Base-by-base conservation (phyloP, 2,797 vertebrate genomes). In the Lophius americanus region DNA sequence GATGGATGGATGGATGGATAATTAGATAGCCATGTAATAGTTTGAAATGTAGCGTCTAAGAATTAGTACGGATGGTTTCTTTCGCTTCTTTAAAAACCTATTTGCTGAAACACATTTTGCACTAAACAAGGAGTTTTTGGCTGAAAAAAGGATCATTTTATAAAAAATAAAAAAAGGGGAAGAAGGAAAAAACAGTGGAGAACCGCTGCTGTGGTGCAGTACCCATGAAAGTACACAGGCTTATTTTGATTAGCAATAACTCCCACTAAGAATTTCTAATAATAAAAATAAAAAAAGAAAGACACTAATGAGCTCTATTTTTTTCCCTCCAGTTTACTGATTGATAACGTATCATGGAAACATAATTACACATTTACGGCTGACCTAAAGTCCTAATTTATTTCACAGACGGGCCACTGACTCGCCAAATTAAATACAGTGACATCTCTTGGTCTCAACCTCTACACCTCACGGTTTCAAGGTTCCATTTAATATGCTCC, bases 401-500 rank as follows among this genome's bases (percentile, higher is more conserved):
- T 89, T 85, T 82, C 78, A 36, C 64, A 56, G 82, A 73, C 83
- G 84, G 84, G 69, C 83, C 83, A 81, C 67, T 70, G 81, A 74
- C 70, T 84, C 68, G 56, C 84, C 79, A 86, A 87, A 90, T 90
- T 84, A 88, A 88, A 87, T 75, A 68, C 74, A 75, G 75, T 60
- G 72, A 85, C 86, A 83, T 86, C 78, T 87, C 81, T 58, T 73
- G 82, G 79, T 86, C 84, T 81, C 78, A 70, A 76, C 85, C 81
- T 85, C 83, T 76, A 80, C 81, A 82, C 85, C 85, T 89, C 89
- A 88, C 83, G 87, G 68, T 89, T 82, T 90, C 83, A 82, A 88
- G 85, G 82, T 91, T 91, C 88, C 84, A 89, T 89, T 92, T 87
- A 89, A 87, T 90, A 88, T 89, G 85, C 85, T 85, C 77, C 83